Evolutionary conservation across 1,140 invertebrate genomes (phyloP), one percentile per base, ranked within the genome.

Genomic region (Euwallacea similis): DNA sequence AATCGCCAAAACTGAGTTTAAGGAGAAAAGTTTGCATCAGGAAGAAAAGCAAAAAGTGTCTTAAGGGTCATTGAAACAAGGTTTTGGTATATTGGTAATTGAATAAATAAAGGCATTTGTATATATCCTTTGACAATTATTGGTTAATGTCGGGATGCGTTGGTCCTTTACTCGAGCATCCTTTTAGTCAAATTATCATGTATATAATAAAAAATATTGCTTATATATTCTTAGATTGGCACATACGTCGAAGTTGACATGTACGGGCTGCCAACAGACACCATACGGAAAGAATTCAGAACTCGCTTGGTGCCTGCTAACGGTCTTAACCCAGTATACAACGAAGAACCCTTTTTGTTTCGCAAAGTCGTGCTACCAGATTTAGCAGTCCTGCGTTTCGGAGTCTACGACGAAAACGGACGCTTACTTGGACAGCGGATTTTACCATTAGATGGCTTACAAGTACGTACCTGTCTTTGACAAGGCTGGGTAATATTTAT

Each of bases 171-270:
- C 21, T 33, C 21, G 4, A 33, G 21, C 4, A 33, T n/a, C 21
- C 1, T 33, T 33, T 33, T 33, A 33, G 21, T 2, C 1, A 33
- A 33, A 2, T 1, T 33, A 33, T 33, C 21, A 33, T 33, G 21
- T 33, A 4, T 13, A 50, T 50, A 50, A 50, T 50, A 50, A 50
- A 50, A 50, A 50, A 50, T 3, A 50, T 2, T 50, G 55, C 2
- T 58, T 9, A 58, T 53, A 56, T 73, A 56, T 73, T 74, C 71
- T 61, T 74, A 80, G 79, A 76, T 93, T 54, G 97, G 97, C 7
- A 99, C 98, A 2, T 99, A 99, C 83, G 98, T 99, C 8, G 98
- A 99, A 84, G 98, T 99, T 33, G 98, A 99, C 83, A 99, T 99
- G 98, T 99, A 99, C 84, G 98, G 98, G 59, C 85, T 99, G 75